A percentile compares a stretch with the other conserved stretches of the same genome.
These are phyloP conservation scores for Sandelia bainsii DNA, from an alignment of 2,797 vertebrate genomes.

Conservation along the genomic window DNA sequence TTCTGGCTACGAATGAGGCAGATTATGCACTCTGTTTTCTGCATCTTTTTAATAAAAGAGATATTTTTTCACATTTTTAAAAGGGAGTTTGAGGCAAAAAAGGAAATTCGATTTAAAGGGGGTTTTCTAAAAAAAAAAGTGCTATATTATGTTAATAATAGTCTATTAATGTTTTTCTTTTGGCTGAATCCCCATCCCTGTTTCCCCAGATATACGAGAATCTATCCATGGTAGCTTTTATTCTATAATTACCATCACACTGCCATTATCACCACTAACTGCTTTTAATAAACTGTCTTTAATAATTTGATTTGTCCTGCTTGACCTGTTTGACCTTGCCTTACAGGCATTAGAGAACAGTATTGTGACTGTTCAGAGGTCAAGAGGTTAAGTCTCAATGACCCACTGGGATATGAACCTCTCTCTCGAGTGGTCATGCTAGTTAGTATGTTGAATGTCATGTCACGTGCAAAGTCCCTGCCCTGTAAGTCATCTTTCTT, in stretches of 20 bases:
- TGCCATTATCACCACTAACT: constrained; percentile 41
- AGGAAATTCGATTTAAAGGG: constrained; percentile 12
- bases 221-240: constrained; percentile 62
- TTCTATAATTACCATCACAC: constrained; percentile 55
- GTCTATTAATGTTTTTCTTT: constrained; percentile 21
- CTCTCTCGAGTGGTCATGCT: constrained; percentile 54
- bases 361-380: constrained; percentile 53
- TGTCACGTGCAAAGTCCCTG: constrained; percentile 51
- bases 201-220: constrained; percentile 43
- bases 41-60: constrained; percentile 19
- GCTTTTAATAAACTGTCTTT: constrained; percentile 66
- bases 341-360: constrained; percentile 57
- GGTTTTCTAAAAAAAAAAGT: constrained; percentile 21
- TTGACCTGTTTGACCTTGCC: constrained; percentile 66
- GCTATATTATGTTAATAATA: constrained; percentile 42
- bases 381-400: constrained; percentile 47
- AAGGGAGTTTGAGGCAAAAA: neutral
- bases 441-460: constrained; percentile 55
- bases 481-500: neutral
- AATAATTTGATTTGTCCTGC: constrained; percentile 68
- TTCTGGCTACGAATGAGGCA: constrained; percentile 1
- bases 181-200: constrained; percentile 17
- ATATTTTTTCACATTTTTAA: neutral
- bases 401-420: constrained; percentile 38
- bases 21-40: constrained; percentile 9